These are phyloP conservation scores for Aleiodes sp. DNA, from an alignment of 1,140 invertebrate genomes.

Conservation along the genomic window DNA sequence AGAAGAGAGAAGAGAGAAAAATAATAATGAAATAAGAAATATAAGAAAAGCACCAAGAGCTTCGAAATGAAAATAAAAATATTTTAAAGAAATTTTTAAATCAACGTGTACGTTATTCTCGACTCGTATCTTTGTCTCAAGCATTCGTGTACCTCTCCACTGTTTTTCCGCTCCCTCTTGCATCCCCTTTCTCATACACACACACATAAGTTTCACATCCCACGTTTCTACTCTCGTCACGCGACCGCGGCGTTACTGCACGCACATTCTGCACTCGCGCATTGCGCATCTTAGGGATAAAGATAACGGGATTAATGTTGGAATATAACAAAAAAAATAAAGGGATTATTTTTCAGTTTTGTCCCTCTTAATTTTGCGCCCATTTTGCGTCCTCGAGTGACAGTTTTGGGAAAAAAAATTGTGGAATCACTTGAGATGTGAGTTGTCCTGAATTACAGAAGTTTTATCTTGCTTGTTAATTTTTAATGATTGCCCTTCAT, in stretches of 20 bases:
- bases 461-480: no score
- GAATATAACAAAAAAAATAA: constrained; percentile 9
- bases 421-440: no score
- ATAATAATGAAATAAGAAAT: neutral
- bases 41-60: neutral
- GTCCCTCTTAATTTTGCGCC: neutral
- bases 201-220: neutral
- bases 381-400: neutral
- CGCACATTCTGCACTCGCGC: constrained; percentile 8
- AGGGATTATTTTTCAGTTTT: neutral
- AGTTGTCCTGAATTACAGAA: no score
- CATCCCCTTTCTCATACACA: neutral
- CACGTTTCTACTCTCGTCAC: constrained; percentile 19
- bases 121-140: constrained; percentile 3
- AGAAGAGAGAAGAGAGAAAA: neutral
- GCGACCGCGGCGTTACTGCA: constrained; percentile 22
- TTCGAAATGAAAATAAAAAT: neutral
- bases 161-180: neutral
- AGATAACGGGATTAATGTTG: neutral
- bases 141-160: constrained; percentile 5
- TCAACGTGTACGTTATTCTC: neutral
- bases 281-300: constrained; percentile 11
- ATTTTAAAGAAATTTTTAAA: constrained; percentile 1
- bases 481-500: no score
- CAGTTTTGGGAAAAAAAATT: neutral